Base-by-base conservation (phyloP, 1,140 invertebrate genomes). In the Penaeus japonicus region DNA sequence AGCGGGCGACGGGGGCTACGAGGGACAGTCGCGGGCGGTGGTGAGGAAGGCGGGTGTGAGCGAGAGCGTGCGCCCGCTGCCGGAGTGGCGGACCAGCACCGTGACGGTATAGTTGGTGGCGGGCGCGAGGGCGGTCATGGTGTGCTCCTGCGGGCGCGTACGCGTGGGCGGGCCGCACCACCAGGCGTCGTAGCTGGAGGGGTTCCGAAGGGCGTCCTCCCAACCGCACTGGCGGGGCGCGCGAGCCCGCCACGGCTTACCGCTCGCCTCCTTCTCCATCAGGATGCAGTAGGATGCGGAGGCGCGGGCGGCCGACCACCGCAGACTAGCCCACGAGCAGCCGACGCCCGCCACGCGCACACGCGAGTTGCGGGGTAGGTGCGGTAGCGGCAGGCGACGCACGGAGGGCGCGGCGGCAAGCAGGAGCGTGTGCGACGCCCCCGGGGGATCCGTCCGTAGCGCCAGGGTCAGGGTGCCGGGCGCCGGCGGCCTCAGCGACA, bases 161-260 rank as follows among this genome's bases (percentile, higher is more conserved):
- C 24, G 35, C 4, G 55, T 53, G n/a, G 87, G 81, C 7, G 35
- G 47, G 54, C 80, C 73, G 55, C 87, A 88, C 79, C 80, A 88
- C 70, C 73, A 39, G 65, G 59, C 65, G 20, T 53, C 87, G 59
- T 55, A 77, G 15, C 35, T 27, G 4, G 62, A 53, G 24, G 24
- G 4, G 7, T 77, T 35, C 32, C 73, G 65, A 7, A 88, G 79
- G 12, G 54, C 65, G 39, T 80, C 47, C 54, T 78, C 70, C 87
- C 87, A 88, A 10, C 79, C 87, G 47, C 87, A 88, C 80, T 88
- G 87, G 2, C 35, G 47, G 10, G 87, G 65, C 17, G 87, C 70
- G 53, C 87, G 65, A 10, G 65, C 54, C 4, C 80, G 47, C 70
- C 87, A 78, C 15, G 17, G 4, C 53, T 57, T 59, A 18, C 79